Base-by-base conservation (phyloP, 2,888 invertebrate genomes). In the Euspilapteryx auroguttella region DNA sequence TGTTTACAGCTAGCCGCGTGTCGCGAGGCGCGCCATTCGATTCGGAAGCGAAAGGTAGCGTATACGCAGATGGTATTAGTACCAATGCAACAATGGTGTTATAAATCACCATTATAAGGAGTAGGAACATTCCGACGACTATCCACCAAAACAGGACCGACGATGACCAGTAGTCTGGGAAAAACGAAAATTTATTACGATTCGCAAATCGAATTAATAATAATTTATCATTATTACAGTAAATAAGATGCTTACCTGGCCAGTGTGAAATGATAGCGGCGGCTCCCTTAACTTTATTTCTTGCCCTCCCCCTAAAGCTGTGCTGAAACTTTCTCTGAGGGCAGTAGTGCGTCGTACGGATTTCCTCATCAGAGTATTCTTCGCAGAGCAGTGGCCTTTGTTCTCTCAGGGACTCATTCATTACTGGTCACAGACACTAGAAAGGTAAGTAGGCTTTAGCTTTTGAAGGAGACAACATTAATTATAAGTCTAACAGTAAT, bases 221-320 rank as follows among this genome's bases (percentile, higher is more conserved):
- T n/a, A n/a, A n/a, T n/a, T n/a, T n/a, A n/a, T n/a, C n/a, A n/a
- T n/a, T n/a, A n/a, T n/a, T n/a, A n/a, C n/a, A n/a, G n/a, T n/a
- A n/a, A n/a, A n/a, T n/a, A n/a, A n/a, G n/a, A n/a, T n/a, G 11
- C 14, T 25, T 44, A 73, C 73, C 69, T 51, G 73, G 69, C 71
- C 73, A 73, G 29, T 45, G 50, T 14, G 40, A 47, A 13, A 73
- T 45, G 27, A 73, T 54, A 21, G 54, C 47, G 12, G 59, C 55
- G 5, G 69, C 71, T 10, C 73, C 73, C 37, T 54, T 61, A 2
- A 55, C 41, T 25, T 52, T 55, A 27, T 42, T 39, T 23, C 42
- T 52, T 10, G 55, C 48, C 12, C 61, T 50, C 7, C 55, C 51
- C 21, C 44, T 49, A 10, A 39, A 44, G 10, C 30, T 42, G 30